Evolutionary conservation across 2,888 invertebrate genomes (phyloP), one percentile per base, ranked within the genome.

Genomic region (Amitus sp.): DNA sequence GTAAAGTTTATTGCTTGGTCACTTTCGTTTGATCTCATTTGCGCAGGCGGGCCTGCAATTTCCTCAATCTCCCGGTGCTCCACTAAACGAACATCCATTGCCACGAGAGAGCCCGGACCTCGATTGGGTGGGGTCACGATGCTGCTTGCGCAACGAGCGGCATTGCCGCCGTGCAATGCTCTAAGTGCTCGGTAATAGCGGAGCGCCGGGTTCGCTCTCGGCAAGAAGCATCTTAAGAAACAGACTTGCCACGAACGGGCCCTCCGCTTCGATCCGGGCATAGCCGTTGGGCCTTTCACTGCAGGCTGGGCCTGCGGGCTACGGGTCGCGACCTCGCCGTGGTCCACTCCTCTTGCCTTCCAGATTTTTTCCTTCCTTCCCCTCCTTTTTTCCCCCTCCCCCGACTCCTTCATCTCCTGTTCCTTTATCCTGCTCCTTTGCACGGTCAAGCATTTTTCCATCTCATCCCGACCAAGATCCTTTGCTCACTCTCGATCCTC

Each of bases 211-310:
- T 51, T 40, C 48, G 54, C 54, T 50, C 49, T 45, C 57, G 49
- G 56, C 67, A 72, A 76, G 74, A 76, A 72, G 54, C 49, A 77
- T 75, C 73, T 75, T 71, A 72, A 74, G 76, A 75, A 74, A 76
- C 71, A 67, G 68, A 68, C 72, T 65, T 70, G 71, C 62, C 54
- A 59, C 53, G 64, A 62, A 53, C 56, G 65, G 65, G 63, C 66
- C 68, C 68, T 55, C 43, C 55, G 37, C 61, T 61, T 54, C 56
- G 59, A 59, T 63, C 59, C 59, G 66, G 60, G 64, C 73, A 79
- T 78, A 75, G 79, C 79, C 78, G 76, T 74, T 75, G 78, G 79
- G 79, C 78, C 79, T 79, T 79, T 80, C 79, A 78, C 79, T 74
- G 70, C 69, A 72, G 53, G n/a, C n/a, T n/a, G n/a, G 71, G 66